A percentile compares a stretch with the other conserved stretches of the same genome.
Evolutionary conservation across 2,797 vertebrate genomes (phyloP).

Genomic region (Pseudochromis fuscus): DNA sequence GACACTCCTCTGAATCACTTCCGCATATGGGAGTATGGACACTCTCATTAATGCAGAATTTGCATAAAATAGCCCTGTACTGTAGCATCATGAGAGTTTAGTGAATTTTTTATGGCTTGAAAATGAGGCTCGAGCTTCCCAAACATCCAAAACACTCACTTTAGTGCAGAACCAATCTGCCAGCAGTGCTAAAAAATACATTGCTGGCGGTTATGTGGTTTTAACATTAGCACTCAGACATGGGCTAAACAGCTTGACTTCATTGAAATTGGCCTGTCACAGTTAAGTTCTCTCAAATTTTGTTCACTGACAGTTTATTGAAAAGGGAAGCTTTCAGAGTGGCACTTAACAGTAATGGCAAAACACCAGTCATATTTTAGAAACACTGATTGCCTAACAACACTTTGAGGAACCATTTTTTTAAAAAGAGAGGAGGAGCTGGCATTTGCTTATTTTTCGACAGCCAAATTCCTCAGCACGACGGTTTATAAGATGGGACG

Average conservation of each 20-base stretch:
- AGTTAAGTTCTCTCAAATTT: slow-evolving; percentile 39
- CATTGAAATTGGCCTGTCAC: slow-evolving; percentile 33
- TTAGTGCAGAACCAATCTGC: slow-evolving; percentile 32
- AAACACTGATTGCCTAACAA: slow-evolving; percentile 17
- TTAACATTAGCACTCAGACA: slow-evolving; percentile 14
- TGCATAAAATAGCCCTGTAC: slow-evolving; percentile 25
- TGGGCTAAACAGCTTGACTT: slow-evolving; percentile 29
- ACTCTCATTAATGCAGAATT: slow-evolving; percentile 36
- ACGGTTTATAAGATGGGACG: background rate
- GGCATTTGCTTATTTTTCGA: slow-evolving; percentile 21
- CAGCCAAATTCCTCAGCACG: background rate
- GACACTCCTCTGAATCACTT: slow-evolving; percentile 30
- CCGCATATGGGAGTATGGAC: slow-evolving; percentile 13
- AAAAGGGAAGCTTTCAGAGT: slow-evolving; percentile 44
- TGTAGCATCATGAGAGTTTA: background rate
- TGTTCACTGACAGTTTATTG: slow-evolving; percentile 27
- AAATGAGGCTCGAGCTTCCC: slow-evolving; percentile 22
- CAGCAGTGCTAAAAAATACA: slow-evolving; percentile 16
- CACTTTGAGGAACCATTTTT: slow-evolving; percentile 24
- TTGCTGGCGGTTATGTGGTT: slow-evolving; percentile 22
- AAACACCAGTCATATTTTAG: slow-evolving; percentile 20
- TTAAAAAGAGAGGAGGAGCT: slow-evolving; percentile 5
- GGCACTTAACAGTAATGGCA: slow-evolving; percentile 25
- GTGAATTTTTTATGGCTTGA: slow-evolving; percentile 8
- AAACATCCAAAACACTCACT: slow-evolving; percentile 36